phyloP scores from a whole-genome alignment of 2,113 vertebrate species.

The Rana temporaria region DNA sequence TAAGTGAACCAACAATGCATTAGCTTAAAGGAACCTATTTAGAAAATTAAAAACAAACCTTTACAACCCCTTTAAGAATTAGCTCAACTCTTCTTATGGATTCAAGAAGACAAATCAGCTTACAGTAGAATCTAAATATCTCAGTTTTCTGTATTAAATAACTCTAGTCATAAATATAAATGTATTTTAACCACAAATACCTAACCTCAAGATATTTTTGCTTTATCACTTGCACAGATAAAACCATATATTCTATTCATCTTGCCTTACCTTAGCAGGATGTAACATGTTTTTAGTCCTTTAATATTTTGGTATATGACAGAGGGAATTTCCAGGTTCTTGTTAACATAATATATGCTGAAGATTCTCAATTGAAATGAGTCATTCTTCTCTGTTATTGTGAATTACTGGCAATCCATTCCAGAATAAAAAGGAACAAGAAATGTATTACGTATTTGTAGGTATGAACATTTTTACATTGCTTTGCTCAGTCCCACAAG shows the following conservation, averaged over 20 bases:
- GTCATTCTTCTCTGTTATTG: not conserved
- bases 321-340: slow-evolving; percentile 16
- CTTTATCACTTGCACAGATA: no score
- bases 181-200: no score
- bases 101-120: no score
- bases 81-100: no score
- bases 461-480: not conserved
- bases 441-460: not conserved
- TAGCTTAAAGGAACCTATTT: no score
- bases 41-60: no score
- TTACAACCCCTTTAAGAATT: no score
- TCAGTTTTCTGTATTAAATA: no score
- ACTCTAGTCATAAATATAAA: no score
- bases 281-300: slow-evolving; percentile 1
- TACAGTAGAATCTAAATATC: no score
- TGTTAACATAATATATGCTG: not conserved
- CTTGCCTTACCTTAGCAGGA: slow-evolving; percentile 13
- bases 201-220: no score
- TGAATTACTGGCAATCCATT: not conserved
- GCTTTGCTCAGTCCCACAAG: not conserved
- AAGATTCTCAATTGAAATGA: not conserved
- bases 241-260: not conserved
- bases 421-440: not conserved
- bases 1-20: no score
- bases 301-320: not conserved